Percentiles rank a stretch among this genome's conserved stretches.
phyloP scores from a whole-genome alignment of 2,113 vertebrate genomes.

The Anolis sagrei region DNA sequence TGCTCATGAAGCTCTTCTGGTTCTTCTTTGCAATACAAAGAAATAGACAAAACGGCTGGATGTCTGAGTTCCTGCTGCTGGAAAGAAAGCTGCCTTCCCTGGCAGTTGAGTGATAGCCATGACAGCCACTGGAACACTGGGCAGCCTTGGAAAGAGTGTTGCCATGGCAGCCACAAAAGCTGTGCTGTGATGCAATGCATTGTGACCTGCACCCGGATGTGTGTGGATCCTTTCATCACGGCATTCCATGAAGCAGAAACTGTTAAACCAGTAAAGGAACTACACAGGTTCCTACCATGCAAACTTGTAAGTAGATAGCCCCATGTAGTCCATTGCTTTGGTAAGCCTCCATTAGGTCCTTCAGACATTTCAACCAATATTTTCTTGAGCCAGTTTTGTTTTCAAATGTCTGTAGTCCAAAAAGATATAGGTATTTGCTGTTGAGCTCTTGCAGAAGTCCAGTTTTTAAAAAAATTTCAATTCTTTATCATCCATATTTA shows the following conservation, averaged over 20 bases:
- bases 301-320: slow-evolving; percentile 10
- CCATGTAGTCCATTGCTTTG: not conserved
- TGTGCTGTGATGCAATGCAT: not conserved
- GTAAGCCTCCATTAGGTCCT: not conserved
- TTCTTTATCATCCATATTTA: not conserved
- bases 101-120: not conserved
- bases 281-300: not conserved
- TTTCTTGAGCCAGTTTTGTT: not conserved
- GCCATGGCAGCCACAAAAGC: slow-evolving; percentile 5
- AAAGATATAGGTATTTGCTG: not conserved
- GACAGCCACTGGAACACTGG: slow-evolving; percentile 10
- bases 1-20: not conserved
- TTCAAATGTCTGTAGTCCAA: not conserved
- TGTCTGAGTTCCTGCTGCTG: not conserved
- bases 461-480: not conserved
- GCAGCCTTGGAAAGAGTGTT: not conserved
- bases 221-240: not conserved
- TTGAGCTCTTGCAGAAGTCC: not conserved
- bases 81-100: not conserved
- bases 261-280: slow-evolving; percentile 17
- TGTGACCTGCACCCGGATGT: not conserved
- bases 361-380: not conserved
- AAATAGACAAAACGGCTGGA: not conserved
- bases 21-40: not conserved
- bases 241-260: slow-evolving; percentile 6